A percentile compares a stretch with the other conserved stretches of the same genome.
phyloP scores from a whole-genome alignment of 1,140 invertebrate species.

The Pachypeltis micranthus region DNA sequence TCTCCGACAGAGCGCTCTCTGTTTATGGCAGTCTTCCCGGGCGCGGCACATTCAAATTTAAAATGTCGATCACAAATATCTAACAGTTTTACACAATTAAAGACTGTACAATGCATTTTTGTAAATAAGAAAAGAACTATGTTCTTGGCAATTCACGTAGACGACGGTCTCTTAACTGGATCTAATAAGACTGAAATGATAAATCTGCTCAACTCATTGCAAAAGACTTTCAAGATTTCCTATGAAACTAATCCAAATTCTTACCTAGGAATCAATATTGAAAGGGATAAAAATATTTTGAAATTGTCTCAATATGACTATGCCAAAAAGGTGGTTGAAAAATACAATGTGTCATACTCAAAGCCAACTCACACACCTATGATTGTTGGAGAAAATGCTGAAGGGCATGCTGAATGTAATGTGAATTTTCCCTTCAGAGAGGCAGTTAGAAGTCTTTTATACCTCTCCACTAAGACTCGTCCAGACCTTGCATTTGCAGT shows the following conservation, averaged over 20 bases:
- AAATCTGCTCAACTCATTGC: background rate
- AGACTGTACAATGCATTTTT: background rate
- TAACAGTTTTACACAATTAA: background rate
- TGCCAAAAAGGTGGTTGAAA: background rate
- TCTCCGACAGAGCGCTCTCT: too few relatives aligned
- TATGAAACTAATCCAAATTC: background rate
- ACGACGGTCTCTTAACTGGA: conserved; percentile 7
- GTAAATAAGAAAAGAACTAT: background rate
- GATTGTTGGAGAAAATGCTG: too few relatives aligned
- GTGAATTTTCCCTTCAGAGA: conserved; percentile 30
- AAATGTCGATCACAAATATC: too few relatives aligned
- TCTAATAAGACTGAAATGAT: background rate
- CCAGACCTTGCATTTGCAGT: conserved; percentile 38
- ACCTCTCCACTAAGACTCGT: conserved; percentile 34
- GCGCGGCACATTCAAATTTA: too few relatives aligned
- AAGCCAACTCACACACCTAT: conserved; percentile 7
- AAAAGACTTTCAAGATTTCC: conserved; percentile 2
- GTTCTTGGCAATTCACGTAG: conserved; percentile 14
- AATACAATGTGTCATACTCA: conserved; percentile 4
- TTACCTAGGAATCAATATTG: conserved; percentile 16
- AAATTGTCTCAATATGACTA: background rate
- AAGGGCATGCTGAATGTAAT: too few relatives aligned
- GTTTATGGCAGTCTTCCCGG: too few relatives aligned
- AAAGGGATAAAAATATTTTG: background rate
- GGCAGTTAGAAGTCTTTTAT: conserved; percentile 36